Conservation (phyloP, 2,797 vertebrate species). For the Anabas testudineus region DNA sequence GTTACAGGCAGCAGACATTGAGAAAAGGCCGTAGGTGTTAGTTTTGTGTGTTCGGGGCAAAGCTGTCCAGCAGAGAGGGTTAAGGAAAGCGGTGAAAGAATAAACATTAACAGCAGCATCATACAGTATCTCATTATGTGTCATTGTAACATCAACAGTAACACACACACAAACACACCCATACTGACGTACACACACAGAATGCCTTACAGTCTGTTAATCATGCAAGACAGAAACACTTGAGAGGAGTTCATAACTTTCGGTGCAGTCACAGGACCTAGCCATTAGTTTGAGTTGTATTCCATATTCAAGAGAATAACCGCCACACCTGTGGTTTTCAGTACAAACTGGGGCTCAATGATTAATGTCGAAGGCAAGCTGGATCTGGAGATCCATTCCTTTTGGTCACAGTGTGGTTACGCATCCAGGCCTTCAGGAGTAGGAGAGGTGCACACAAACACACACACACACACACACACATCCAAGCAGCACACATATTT, state of each 20-base stretch:
- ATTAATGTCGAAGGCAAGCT: slow-evolving; percentile 48
- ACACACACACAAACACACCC: slow-evolving; percentile 50
- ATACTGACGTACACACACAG: slow-evolving; percentile 39
- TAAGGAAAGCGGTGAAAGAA: slow-evolving; percentile 9
- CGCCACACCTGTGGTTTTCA: slow-evolving; percentile 32
- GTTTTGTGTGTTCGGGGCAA: slow-evolving; percentile 12
- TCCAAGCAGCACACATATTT: slow-evolving; percentile 11
- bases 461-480: slow-evolving; percentile 23
- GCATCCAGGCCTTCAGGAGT: slow-evolving; percentile 55
- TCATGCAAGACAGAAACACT: slow-evolving; percentile 57
- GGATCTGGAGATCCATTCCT: slow-evolving; percentile 67
- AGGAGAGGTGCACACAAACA: slow-evolving; percentile 38
- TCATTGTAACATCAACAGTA: slow-evolving; percentile 39
- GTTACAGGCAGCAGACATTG: slow-evolving; percentile 6
- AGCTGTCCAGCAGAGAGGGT: slow-evolving; percentile 10
- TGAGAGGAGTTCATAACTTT: slow-evolving; percentile 44
- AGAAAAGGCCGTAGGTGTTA: neutral
- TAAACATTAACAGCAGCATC: slow-evolving; percentile 66
- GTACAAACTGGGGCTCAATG: slow-evolving; percentile 44
- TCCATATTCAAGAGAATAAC: slow-evolving; percentile 35
- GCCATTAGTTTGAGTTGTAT: slow-evolving; percentile 59
- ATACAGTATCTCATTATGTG: slow-evolving; percentile 40
- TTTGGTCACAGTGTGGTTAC: slow-evolving; percentile 56
- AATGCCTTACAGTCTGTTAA: slow-evolving; percentile 76
- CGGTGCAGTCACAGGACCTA: slow-evolving; percentile 68